Conservation (phyloP, 2,888 invertebrate genomes). For the Phymatocera aterrima region DNA sequence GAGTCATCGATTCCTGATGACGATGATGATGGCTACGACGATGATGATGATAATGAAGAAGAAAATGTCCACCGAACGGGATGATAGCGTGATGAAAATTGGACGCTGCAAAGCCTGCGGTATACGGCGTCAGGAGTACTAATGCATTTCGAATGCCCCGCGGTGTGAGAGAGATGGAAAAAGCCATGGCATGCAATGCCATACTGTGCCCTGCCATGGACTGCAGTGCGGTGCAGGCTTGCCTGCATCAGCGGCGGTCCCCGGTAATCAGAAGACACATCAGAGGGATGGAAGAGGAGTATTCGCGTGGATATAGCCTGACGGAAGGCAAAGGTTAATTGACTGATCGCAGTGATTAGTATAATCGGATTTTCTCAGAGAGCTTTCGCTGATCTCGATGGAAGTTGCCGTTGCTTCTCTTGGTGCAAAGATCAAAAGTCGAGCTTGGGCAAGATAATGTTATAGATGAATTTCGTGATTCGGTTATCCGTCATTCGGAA, state of each 20-base stretch:
- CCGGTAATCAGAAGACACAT: slow-evolving; percentile 25
- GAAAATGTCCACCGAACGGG: neutral
- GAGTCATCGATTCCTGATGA: neutral
- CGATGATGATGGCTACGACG: neutral
- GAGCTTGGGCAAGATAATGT: slow-evolving; percentile 30
- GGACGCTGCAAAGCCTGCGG: neutral
- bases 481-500: slow-evolving; percentile 3
- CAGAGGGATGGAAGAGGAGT: slow-evolving; percentile 17
- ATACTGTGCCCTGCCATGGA: too few species aligned
- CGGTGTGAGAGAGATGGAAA: slow-evolving; percentile 1
- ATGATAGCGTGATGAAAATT: neutral
- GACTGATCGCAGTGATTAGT: slow-evolving; percentile 46
- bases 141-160: slow-evolving; percentile 15
- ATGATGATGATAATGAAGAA: neutral
- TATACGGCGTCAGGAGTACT: neutral
- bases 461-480: slow-evolving; percentile 37
- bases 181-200: neutral
- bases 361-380: slow-evolving; percentile 42
- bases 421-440: slow-evolving; percentile 15
- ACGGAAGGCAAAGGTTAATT: slow-evolving; percentile 40
- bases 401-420: slow-evolving; percentile 1
- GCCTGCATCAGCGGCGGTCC: too few species aligned
- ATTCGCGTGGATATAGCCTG: slow-evolving; percentile 10
- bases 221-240: too few species aligned
- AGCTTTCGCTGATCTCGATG: slow-evolving; percentile 24